A percentile compares a stretch with the other conserved stretches of the same genome.
Evolutionary conservation across 2,113 vertebrate species (phyloP).

Genomic region (Lipotes vexillifer): DNA sequence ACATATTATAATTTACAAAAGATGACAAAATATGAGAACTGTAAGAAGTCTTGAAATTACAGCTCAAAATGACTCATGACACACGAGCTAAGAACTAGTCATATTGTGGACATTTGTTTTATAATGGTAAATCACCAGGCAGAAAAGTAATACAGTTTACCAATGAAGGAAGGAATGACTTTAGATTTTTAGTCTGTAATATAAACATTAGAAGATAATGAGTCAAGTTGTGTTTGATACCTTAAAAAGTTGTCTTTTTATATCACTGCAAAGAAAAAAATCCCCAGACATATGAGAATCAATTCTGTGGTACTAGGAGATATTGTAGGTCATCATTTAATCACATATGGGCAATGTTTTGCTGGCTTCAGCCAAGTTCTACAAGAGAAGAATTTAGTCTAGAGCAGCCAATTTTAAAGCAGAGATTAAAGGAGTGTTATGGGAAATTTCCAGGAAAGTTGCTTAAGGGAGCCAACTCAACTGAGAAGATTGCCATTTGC

Average conservation of each 20-base stretch:
- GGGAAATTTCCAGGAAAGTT: not conserved
- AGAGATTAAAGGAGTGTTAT: not conserved
- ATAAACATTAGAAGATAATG: not conserved
- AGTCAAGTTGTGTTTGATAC: not conserved
- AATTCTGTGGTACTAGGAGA: not conserved
- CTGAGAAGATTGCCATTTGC: not conserved
- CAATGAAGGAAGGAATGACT: not conserved
- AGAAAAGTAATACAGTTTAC: not conserved
- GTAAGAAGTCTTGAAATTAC: not conserved
- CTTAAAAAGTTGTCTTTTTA: not conserved
- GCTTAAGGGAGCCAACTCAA: not conserved
- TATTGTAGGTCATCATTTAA: not conserved
- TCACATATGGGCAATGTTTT: not conserved
- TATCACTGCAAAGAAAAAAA: not conserved
- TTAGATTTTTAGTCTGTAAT: not conserved
- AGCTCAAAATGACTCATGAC: not conserved
- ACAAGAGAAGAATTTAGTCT: not conserved
- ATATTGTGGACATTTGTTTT: not conserved
- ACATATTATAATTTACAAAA: not conserved
- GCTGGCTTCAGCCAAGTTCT: not conserved
- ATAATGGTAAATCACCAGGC: not conserved
- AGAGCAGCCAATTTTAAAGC: not conserved
- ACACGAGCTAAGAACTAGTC: not conserved
- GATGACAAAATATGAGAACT: not conserved
- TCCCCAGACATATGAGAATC: not conserved